Base-by-base conservation (phyloP, 2,888 invertebrate species). In the Meghimatium bilineatum region DNA sequence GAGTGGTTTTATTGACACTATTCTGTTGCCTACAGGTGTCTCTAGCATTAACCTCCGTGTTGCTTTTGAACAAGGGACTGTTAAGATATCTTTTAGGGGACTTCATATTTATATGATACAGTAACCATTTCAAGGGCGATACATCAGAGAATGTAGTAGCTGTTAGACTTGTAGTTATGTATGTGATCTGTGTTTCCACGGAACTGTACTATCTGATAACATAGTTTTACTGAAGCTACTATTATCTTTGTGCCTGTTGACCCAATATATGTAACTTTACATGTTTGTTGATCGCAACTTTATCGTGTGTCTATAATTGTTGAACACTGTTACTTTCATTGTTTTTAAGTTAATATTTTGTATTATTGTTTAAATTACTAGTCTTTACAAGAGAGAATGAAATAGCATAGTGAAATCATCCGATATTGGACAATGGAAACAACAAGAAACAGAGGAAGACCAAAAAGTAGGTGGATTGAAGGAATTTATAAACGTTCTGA, bases 1-100 rank as follows among this genome's bases (percentile, higher is more conserved):
- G 52, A 74, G n/a, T 52, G 74, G 32, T 74, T 52, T 32, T 23
- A 32, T 52, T 52, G 74, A 74, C 52, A 74, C 52, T 10, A 17
- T 32, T 52, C 52, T 49, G 29, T 74, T 20, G 49, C 23, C 23
- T 52, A 74, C 74, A 74, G 74, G 74, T 74, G 74, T 74, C n/a
- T 63, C 14, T 8, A 72, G 44, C 12, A n/a, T 72, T 72, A 29
- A n/a, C 60, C 60, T n/a, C 32, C 14, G 2, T 29, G 66, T 32
- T 66, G 6, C 44, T 49, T 29, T 44, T 72, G 6, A 49, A 49
- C 44, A 23, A 44, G 49, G 17, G 14, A 44, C 29, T 12, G n/a
- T 72, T 72, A 38, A 66, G 66, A 66, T 32, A 66, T 29, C 66
- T 66, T 29, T 32, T 14, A 1, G 8, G 17, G 66, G 5, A 14